Evolutionary conservation across 2,888 invertebrate genomes (phyloP).

Genomic region (Cinara cedri): DNA sequence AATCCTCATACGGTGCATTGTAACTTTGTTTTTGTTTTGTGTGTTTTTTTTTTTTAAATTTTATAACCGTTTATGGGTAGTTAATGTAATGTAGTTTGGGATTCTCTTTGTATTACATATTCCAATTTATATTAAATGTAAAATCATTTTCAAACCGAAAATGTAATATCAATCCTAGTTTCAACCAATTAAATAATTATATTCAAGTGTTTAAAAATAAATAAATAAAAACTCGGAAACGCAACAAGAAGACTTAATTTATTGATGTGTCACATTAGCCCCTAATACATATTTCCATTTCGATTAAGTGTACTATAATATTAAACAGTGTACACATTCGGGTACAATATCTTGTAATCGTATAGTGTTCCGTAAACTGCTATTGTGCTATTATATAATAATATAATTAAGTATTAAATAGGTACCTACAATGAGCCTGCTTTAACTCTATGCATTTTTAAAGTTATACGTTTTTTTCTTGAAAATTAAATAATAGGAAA

Average conservation of each 20-base stretch:
- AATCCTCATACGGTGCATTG: conserved; percentile 51
- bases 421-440: not conserved
- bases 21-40: conserved; percentile 56
- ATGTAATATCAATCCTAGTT: not conserved
- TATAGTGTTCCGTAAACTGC: conserved; percentile 17
- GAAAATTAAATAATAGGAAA: not conserved
- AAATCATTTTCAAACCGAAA: not conserved
- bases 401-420: not conserved
- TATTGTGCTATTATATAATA: conserved; percentile 3
- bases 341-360: conserved; percentile 13
- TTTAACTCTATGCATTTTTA: conserved; percentile 2
- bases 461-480: too few species aligned
- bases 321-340: conserved; percentile 7
- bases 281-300: conserved; percentile 15
- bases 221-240: not conserved
- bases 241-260: not conserved
- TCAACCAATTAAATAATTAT: conserved; percentile 6
- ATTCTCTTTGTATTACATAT: conserved; percentile 23
- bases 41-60: conserved; percentile 43
- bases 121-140: conserved; percentile 21
- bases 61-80: conserved; percentile 43
- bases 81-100: conserved; percentile 21
- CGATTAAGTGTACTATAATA: not conserved
- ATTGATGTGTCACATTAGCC: conserved; percentile 18
- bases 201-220: conserved; percentile 16